Evolutionary conservation across 2,113 vertebrate genomes (phyloP).

Genomic region (Pitta sordida): DNA sequence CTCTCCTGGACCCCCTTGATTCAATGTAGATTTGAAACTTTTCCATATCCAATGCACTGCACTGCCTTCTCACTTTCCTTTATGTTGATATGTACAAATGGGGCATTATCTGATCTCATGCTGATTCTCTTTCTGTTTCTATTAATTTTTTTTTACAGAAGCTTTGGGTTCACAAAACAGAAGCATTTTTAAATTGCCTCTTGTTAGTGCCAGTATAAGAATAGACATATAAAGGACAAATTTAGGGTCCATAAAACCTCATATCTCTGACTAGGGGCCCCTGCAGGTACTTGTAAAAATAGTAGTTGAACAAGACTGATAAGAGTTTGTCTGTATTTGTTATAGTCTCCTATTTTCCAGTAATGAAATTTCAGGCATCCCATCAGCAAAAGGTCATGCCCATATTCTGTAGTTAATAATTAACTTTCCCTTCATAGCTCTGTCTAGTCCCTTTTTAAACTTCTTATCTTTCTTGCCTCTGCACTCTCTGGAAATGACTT

Average conservation of each 20-base stretch:
- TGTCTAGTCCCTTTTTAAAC: not conserved
- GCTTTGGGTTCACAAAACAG: not conserved
- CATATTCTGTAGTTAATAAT: not conserved
- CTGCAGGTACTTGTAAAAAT: not conserved
- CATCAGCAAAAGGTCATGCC: not conserved
- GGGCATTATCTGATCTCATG: not conserved
- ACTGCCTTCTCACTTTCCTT: not conserved
- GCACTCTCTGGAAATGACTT: slow-evolving; percentile 4
- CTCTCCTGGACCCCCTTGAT: too few relatives aligned
- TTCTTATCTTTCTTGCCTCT: not conserved
- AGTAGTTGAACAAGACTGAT: not conserved
- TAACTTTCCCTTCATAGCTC: not conserved
- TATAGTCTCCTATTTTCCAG: not conserved
- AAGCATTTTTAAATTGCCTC: not conserved
- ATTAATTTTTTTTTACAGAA: too few relatives aligned
- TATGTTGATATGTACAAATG: not conserved
- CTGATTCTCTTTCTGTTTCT: not conserved
- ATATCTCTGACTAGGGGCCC: not conserved
- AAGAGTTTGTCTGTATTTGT: not conserved
- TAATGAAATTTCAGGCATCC: not conserved
- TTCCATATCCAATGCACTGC: not conserved
- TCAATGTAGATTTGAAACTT: not conserved
- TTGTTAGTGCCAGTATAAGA: not conserved
- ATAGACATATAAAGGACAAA: not conserved
- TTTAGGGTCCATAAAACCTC: not conserved